Evolutionary conservation across 2,797 vertebrate genomes (phyloP).

Genomic region (Danio aesculapii): DNA sequence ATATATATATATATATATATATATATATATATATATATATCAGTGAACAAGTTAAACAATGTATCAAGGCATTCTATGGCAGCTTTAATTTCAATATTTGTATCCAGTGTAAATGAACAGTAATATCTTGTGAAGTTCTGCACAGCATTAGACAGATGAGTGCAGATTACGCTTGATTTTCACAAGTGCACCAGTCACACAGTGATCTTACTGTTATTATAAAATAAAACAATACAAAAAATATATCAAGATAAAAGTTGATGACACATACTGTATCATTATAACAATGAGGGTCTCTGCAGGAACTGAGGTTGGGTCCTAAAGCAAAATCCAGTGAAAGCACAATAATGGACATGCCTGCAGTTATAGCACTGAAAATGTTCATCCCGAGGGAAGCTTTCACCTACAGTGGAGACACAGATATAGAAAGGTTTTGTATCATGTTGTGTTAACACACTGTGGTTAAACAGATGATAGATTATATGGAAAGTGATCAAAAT

Average conservation of each 20-base stretch:
- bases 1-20: too few relatives aligned
- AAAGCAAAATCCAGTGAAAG: not conserved
- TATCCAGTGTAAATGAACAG: not conserved
- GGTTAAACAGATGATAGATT: too few relatives aligned
- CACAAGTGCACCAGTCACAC: too few relatives aligned
- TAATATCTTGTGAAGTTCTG: not conserved
- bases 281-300: fast-evolving
- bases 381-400: not conserved
- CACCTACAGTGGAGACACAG: not conserved
- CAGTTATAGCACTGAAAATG: not conserved
- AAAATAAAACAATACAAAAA: too few relatives aligned
- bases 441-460: not conserved
- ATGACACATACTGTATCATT: not conserved
- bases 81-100: not conserved
- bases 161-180: not conserved
- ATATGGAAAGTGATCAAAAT: not conserved
- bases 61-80: too few relatives aligned
- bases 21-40: too few relatives aligned
- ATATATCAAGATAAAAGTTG: too few relatives aligned
- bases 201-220: too few relatives aligned
- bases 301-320: too few relatives aligned
- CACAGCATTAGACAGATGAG: not conserved
- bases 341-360: not conserved
- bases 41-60: too few relatives aligned
- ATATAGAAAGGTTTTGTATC: not conserved